Conservation (phyloP, 2,797 vertebrate genomes). For the Sebastes taczanowskii region DNA sequence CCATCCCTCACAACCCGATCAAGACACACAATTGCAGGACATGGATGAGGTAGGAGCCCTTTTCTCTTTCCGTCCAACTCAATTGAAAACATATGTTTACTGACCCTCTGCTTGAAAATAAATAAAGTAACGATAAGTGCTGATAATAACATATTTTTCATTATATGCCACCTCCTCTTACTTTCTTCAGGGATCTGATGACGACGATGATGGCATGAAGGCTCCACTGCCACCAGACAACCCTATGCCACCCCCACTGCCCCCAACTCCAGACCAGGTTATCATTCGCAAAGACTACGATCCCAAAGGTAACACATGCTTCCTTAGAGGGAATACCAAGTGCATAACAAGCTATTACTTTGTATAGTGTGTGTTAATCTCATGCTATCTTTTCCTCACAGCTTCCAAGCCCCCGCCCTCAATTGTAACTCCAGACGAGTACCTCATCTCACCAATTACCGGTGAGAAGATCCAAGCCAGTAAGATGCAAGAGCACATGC, state of each 20-base stretch:
- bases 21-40: constrained; percentile 98
- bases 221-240: constrained; percentile 94
- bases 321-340: background rate
- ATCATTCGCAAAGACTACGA: constrained; percentile 98
- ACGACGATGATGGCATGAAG: constrained; percentile 94
- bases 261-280: constrained; percentile 97
- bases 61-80: background rate
- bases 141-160: background rate
- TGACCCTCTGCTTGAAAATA: background rate
- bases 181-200: constrained; percentile 91
- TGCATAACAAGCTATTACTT: background rate
- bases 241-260: constrained; percentile 96
- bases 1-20: constrained; percentile 89
- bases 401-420: constrained; percentile 89
- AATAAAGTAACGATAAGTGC: background rate
- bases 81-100: background rate
- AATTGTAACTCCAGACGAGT: constrained; percentile 86
- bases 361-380: constrained; percentile 6
- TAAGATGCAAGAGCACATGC: constrained; percentile 99
- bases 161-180: background rate
- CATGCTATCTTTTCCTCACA: constrained; percentile 49
- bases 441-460: constrained; percentile 97
- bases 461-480: constrained; percentile 98
- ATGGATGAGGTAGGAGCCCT: constrained; percentile 92
- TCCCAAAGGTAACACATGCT: constrained; percentile 89